Evolutionary conservation across 2,888 invertebrate genomes (phyloP).

Genomic region (Mythimna ferrago): DNA sequence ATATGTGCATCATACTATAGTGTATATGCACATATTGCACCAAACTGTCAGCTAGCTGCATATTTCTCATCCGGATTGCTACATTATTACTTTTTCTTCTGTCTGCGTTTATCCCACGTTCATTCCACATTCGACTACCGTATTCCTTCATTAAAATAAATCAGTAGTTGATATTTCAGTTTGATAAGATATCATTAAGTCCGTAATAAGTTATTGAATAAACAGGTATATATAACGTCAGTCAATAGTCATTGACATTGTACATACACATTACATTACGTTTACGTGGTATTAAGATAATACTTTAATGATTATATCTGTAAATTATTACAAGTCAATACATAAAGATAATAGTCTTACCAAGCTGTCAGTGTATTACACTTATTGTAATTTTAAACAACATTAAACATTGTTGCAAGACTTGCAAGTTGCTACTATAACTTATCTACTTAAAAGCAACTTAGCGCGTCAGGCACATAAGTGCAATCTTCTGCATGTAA

Average conservation of each 20-base stretch:
- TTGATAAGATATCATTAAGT: neutral
- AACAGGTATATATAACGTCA: neutral
- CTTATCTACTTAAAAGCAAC: constrained; percentile 3
- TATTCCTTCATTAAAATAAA: neutral
- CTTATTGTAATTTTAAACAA: constrained; percentile 12
- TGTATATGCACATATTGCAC: neutral
- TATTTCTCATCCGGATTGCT: neutral
- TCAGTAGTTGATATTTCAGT: neutral
- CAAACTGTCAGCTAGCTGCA: neutral
- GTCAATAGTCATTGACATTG: constrained; percentile 21
- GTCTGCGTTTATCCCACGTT: too few species aligned
- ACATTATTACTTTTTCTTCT: neutral
- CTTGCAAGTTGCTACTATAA: constrained; percentile 1
- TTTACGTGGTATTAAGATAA: constrained; percentile 15
- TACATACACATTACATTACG: constrained; percentile 5
- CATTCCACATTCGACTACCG: neutral
- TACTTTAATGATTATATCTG: neutral
- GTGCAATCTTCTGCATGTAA: constrained; percentile 30
- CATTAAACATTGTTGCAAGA: constrained; percentile 3
- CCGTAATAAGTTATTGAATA: neutral
- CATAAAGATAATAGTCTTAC: neutral
- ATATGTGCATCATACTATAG: neutral
- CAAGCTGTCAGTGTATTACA: neutral
- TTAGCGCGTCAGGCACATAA: neutral
- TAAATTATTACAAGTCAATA: constrained; percentile 18